phyloP scores from a whole-genome alignment of 2,113 vertebrate genomes.

The Ornithorhynchus anatinus region DNA sequence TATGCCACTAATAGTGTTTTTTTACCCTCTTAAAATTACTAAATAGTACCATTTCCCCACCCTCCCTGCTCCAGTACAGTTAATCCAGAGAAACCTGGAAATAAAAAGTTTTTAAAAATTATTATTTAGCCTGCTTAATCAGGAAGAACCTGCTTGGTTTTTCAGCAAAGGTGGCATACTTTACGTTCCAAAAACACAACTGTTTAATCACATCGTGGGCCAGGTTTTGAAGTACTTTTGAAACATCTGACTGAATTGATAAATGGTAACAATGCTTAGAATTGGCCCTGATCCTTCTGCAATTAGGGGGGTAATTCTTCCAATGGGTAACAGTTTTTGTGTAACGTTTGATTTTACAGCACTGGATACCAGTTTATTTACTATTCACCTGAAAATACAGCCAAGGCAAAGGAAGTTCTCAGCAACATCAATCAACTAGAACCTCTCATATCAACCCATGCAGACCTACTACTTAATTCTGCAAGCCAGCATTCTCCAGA shows the following conservation, averaged over 20 bases:
- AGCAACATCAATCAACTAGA: conserved; percentile 89
- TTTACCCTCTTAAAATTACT: neutral
- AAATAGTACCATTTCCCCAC: neutral
- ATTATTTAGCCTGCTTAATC: neutral
- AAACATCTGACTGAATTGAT: neutral
- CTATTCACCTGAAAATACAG: conserved; percentile 96
- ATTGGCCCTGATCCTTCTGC: neutral
- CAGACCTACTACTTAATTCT: conserved; percentile 89
- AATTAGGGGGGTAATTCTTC: neutral
- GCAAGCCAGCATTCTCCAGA: conserved; percentile 86
- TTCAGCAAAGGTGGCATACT: neutral
- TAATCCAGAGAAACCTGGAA: no score
- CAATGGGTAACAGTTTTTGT: neutral
- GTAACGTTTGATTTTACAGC: conserved; percentile 74
- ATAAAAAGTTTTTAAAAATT: conserved; percentile 5
- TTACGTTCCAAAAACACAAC: neutral
- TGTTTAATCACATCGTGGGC: conserved; percentile 3
- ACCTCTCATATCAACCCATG: conserved; percentile 87
- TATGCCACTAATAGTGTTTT: neutral
- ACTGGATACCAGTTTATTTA: conserved; percentile 98
- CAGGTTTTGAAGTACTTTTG: neutral
- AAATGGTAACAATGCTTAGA: neutral
- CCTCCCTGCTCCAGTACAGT: no score
- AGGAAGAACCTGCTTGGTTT: neutral
- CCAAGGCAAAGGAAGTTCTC: conserved; percentile 95